Percentiles rank a stretch among this genome's conserved stretches.
Evolutionary conservation across 2,888 invertebrate genomes (phyloP).

Genomic region (Osedax frankpressi): DNA sequence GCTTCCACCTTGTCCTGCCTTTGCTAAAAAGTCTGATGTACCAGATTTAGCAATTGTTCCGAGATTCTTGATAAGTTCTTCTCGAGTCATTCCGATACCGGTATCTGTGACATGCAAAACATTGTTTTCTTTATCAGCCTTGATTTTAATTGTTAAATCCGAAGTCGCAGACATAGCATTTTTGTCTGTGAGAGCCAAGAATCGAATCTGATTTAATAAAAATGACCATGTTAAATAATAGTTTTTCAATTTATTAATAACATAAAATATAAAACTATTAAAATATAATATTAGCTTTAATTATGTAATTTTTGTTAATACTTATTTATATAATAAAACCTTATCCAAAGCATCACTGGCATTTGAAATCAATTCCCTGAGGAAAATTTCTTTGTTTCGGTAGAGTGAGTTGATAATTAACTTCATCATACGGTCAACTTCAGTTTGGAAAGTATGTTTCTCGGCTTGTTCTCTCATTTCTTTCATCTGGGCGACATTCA

Average conservation of each 20-base stretch:
- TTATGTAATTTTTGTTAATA: neutral
- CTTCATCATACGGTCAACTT: slow-evolving; percentile 99
- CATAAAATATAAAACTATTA: too few species aligned
- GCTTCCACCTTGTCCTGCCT: slow-evolving; percentile 54
- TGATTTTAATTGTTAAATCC: slow-evolving; percentile 78
- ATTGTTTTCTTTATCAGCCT: slow-evolving; percentile 77
- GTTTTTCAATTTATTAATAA: too few species aligned
- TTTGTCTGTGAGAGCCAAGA: slow-evolving; percentile 77
- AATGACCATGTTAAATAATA: too few species aligned
- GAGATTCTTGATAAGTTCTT: slow-evolving; percentile 82
- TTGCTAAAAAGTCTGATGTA: slow-evolving; percentile 83
- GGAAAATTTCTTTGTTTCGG: slow-evolving; percentile 96
- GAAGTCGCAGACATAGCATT: slow-evolving; percentile 63
- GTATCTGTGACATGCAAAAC: slow-evolving; percentile 86
- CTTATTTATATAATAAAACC: neutral
- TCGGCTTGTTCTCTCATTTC: slow-evolving; percentile 72
- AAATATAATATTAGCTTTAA: too few species aligned
- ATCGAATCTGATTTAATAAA: slow-evolving; percentile 70
- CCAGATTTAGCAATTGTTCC: slow-evolving; percentile 97
- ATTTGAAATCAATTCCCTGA: slow-evolving; percentile 94
- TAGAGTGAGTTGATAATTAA: slow-evolving; percentile 97
- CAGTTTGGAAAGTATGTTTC: slow-evolving; percentile 71
- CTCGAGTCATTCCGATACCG: slow-evolving; percentile 91
- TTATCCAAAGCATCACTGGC: slow-evolving; percentile 98
- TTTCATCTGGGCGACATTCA: slow-evolving; percentile 83